A percentile compares a stretch with the other conserved stretches of the same genome.
Evolutionary conservation across 2,888 invertebrate genomes (phyloP).

Genomic region (Gortyna flavago): DNA sequence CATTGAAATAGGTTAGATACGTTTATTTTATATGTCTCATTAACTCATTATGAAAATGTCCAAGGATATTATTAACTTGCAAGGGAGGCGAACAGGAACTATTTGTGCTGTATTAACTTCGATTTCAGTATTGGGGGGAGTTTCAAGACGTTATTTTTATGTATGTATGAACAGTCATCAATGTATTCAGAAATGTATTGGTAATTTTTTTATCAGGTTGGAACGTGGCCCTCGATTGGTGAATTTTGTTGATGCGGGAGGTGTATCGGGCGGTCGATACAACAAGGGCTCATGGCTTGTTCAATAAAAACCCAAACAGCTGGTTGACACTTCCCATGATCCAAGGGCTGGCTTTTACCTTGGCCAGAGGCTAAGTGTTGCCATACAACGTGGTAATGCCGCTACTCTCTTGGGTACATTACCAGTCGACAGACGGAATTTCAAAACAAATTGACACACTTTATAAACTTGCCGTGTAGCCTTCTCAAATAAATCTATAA

Average conservation of each 20-base stretch:
- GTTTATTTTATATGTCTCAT: conserved; percentile 38
- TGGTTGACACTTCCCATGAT: not conserved
- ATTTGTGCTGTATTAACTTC: conserved; percentile 19
- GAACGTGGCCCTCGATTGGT: not conserved
- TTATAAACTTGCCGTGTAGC: no score
- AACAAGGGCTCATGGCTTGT: not conserved
- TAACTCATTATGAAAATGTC: no score
- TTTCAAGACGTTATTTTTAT: not conserved
- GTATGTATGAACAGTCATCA: not conserved
- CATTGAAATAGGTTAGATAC: conserved; percentile 30
- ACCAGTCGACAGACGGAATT: no score
- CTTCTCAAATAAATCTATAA: no score
- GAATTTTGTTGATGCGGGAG: not conserved
- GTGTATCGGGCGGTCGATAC: not conserved
- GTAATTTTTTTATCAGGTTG: not conserved
- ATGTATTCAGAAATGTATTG: no score
- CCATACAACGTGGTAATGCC: not conserved
- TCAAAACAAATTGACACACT: no score
- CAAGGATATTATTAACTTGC: no score
- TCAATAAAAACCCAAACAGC: not conserved
- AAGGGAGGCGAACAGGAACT: not conserved
- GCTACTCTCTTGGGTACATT: not conserved
- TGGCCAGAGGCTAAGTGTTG: not conserved
- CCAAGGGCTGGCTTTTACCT: not conserved
- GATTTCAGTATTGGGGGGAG: not conserved